Percentiles rank a stretch among this genome's conserved stretches.
Conservation (phyloP, 2,797 vertebrate species). For the Leucoraja ocellata region DNA sequence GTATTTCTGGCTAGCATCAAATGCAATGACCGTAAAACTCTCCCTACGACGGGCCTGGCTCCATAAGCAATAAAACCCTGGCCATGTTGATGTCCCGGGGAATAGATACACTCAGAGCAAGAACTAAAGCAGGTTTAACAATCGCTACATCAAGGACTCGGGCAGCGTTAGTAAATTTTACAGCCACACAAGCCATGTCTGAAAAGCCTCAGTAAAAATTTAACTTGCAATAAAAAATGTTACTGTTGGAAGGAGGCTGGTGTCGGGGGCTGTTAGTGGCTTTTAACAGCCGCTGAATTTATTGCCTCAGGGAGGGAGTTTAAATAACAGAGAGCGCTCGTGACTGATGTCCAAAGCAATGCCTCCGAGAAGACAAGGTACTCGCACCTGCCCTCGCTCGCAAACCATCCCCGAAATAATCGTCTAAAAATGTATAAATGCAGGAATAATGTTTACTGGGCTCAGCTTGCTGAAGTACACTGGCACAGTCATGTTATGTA, state of each 20-base stretch:
- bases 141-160: neutral
- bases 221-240: neutral
- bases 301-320: neutral
- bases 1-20: too few relatives aligned
- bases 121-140: neutral
- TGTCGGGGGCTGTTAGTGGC: neutral
- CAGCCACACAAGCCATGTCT: neutral
- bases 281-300: neutral
- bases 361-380: neutral
- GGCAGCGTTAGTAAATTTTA: conserved; percentile 9
- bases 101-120: neutral
- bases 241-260: neutral
- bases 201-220: neutral
- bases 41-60: too few relatives aligned
- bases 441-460: too few relatives aligned
- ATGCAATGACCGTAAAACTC: neutral
- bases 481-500: too few relatives aligned
- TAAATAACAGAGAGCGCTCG: neutral
- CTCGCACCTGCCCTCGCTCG: neutral
- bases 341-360: neutral
- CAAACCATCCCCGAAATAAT: neutral
- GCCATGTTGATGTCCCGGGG: neutral
- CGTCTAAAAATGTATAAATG: too few relatives aligned
- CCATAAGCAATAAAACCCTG: neutral
- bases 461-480: too few relatives aligned